Evolutionary conservation across 2,797 vertebrate species (phyloP).

Genomic region (Coregonus sp.): DNA sequence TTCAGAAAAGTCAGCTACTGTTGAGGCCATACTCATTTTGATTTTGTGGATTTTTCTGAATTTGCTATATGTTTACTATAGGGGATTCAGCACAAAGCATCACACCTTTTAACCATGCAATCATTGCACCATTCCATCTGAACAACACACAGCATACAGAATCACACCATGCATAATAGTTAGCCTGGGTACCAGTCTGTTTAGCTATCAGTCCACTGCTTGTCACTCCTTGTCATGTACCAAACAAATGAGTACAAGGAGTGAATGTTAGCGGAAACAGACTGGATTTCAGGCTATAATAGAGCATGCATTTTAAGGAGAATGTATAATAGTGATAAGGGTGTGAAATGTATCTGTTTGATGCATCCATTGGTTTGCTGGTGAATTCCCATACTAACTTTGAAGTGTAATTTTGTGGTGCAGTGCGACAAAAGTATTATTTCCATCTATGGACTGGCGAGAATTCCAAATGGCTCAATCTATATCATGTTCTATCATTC

Average conservation of each 20-base stretch:
- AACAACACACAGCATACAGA: neutral
- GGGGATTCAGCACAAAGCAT: neutral
- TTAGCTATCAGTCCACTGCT: no score
- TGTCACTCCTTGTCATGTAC: no score
- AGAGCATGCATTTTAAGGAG: no score
- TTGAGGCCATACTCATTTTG: neutral
- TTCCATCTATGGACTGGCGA: neutral
- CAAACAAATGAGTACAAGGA: no score
- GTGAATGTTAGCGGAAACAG: no score
- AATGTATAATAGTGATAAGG: no score
- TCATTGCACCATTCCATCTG: no score
- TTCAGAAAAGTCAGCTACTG: neutral
- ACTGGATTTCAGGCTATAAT: no score
- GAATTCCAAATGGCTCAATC: neutral
- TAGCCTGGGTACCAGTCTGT: no score
- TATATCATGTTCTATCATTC: no score
- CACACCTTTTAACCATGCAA: neutral
- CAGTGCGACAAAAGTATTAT: constrained; percentile 2
- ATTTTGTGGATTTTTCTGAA: neutral
- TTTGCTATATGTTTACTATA: neutral
- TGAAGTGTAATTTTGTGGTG: constrained; percentile 7
- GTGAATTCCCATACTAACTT: neutral
- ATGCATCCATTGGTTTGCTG: neutral
- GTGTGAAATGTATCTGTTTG: neutral
- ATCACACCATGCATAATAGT: neutral